phyloP scores from a whole-genome alignment of 2,113 vertebrate species.

The Corythornis madagascariensis region DNA sequence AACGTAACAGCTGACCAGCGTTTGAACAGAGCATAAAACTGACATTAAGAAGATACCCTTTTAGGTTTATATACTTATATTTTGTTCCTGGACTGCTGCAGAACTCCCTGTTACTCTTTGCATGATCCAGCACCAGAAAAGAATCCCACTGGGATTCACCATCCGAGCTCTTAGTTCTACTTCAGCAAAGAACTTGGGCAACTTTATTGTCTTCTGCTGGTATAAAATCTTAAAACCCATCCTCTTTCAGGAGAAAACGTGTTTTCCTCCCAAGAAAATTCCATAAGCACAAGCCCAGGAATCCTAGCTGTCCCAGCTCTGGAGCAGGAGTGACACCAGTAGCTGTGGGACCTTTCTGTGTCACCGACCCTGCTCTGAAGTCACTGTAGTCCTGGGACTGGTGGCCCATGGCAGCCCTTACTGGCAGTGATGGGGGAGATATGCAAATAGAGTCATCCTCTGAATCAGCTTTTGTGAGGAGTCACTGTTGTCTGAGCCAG shows the following conservation, averaged over 20 bases:
- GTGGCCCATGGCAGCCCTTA: background rate
- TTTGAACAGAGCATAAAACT: background rate
- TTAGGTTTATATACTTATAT: background rate
- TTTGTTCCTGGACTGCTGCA: background rate
- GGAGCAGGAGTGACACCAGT: background rate
- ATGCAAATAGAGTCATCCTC: slow-evolving; percentile 13
- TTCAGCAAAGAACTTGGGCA: background rate
- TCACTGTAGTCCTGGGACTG: background rate
- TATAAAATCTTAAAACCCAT: background rate
- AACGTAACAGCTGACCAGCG: background rate
- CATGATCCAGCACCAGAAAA: background rate
- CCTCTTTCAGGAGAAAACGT: background rate
- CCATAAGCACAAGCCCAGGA: background rate
- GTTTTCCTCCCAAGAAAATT: background rate
- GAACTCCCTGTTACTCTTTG: background rate
- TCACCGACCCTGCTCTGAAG: background rate
- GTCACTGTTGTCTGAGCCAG: slow-evolving; percentile 1
- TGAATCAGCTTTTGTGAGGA: slow-evolving; percentile 27
- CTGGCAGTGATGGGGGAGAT: background rate
- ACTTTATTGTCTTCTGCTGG: background rate
- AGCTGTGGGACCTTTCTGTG: background rate
- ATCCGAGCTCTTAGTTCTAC: background rate
- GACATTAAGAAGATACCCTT: background rate
- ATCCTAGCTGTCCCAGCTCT: background rate
- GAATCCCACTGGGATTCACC: background rate